These are phyloP conservation scores for Sylvicola cinctus DNA, from an alignment of 2,888 invertebrate species.

Conservation along the genomic window DNA sequence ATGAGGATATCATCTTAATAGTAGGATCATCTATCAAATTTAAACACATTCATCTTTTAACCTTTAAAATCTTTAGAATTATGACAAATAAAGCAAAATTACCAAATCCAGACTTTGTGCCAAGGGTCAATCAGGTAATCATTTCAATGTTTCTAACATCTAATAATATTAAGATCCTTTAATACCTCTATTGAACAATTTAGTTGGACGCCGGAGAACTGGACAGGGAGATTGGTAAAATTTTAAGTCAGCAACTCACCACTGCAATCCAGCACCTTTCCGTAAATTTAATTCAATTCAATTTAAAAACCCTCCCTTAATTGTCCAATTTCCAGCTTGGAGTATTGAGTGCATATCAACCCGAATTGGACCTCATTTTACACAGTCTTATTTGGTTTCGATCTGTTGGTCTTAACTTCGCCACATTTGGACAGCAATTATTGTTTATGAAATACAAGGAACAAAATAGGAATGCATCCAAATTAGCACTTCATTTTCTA, in stretches of 20 bases:
- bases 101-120: too few relatives aligned
- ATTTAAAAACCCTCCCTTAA: too few relatives aligned
- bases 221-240: slow-evolving; percentile 54
- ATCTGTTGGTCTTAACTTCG: slow-evolving; percentile 40
- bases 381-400: slow-evolving; percentile 47
- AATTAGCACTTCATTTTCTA: slow-evolving; percentile 38
- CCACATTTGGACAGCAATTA: slow-evolving; percentile 70
- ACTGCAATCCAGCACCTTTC: slow-evolving; percentile 43
- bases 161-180: not conserved
- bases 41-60: too few relatives aligned
- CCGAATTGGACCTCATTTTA: slow-evolving; percentile 49
- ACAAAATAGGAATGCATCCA: slow-evolving; percentile 28
- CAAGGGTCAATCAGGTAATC: slow-evolving; percentile 28
- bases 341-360: slow-evolving; percentile 34
- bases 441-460: slow-evolving; percentile 54
- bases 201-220: slow-evolving; percentile 61
- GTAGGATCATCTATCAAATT: too few relatives aligned
- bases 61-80: too few relatives aligned
- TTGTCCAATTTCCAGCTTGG: too few relatives aligned
- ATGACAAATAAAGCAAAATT: too few relatives aligned
- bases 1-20: too few relatives aligned
- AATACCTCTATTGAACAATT: not conserved
- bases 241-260: slow-evolving; percentile 43
- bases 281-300: slow-evolving; percentile 30
- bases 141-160: slow-evolving; percentile 1